Evolutionary conservation across 2,113 vertebrate species (phyloP), one percentile per base, ranked within the genome.

Genomic region (Colistium nudipinnis): DNA sequence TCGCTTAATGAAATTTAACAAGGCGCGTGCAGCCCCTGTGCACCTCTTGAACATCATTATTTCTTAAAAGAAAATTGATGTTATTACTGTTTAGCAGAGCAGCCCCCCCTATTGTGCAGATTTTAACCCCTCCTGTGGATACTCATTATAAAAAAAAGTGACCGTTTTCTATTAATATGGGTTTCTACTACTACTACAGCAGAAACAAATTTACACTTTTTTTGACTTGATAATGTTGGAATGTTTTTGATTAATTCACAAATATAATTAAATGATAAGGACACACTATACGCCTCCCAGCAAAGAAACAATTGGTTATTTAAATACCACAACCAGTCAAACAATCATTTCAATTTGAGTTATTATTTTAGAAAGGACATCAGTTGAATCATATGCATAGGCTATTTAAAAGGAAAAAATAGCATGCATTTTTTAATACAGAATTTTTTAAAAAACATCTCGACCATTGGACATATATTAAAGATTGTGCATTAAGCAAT

Each of bases 341-440:
- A 68, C 19, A 28, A 39, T 1, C 14, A 47, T 53, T 35, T 54
- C 28, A 17, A 10, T 39, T 66, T 41, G 27, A 36, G 65, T 74
- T 45, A 43, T 20, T 30, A 31, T 7, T 31, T 7, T 41, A 19
- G 41, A 48, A 1, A 12, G 19, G 10, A 43, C 22, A 38, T 35
- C 62, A 71, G 56, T 53, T 4, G 4, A 52, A 35, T 56, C 6
- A 19, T 9, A 39, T 48, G 31, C 43, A 12, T 10, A 20, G 4
- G 30, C 31, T 33, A 17, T 16, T 28, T 13, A 20, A 31, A 22
- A 6, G n/a, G n/a, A n/a, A 33, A 36, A 60, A 69, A 59, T 4
- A 31, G 30, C 30, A 31, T 31, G 30, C n/a, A n/a, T n/a, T n/a
- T n/a, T n/a, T n/a, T n/a, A n/a, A n/a, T n/a, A n/a, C n/a, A n/a